Evolutionary conservation across 2,113 vertebrate species (phyloP), one percentile per base, ranked within the genome.

Genomic region (Petrocephalus microphthalmus): DNA sequence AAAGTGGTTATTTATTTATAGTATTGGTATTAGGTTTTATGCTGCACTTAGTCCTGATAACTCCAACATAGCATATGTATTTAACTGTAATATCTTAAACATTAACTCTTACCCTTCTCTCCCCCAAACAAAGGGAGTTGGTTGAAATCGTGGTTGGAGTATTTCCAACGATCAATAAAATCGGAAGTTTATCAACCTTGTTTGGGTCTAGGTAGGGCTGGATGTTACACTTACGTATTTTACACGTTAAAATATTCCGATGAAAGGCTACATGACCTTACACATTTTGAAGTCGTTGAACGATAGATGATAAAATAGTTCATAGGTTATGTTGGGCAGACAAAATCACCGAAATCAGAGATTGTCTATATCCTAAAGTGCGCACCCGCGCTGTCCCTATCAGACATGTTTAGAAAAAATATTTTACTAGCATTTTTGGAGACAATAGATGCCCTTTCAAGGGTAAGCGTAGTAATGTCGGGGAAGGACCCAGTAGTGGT

Each of bases 371-470:
- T 74, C 33, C 33, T 0, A 5, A 37, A 42, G 33, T 6, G 5
- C 15, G 5, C 33, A 53, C 13, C 11, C 71, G 42, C 25, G 11
- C 13, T 78, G 71, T 78, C 11, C 33, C 17, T 78, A 74, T 37
- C 15, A 78, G 71, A 17, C 53, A 54, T 54, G 53, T 19, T 54
- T 15, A 54, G 53, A 54, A 54, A 8, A 8, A 54, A 13, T 42
- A 42, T 33, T 78, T 42, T 78, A 78, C 71, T 78, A 42, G 71
- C 17, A 11, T 42, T 7, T 1, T 67, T 67, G 60, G 60, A 67
- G 25, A 78, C 71, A 78, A 78, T 78, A 42, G 71, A 78, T 78
- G 71, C 71, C 71, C 29, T 78, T 78, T 78, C 71, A 78, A 78
- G 71, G 71, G 33, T 78, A 78, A 42, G 15, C 17, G 33, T 78